Percentiles rank a stretch among this genome's conserved stretches.
phyloP scores from a whole-genome alignment of 2,113 vertebrate genomes.

The Rhinolophus ferrumequinum region DNA sequence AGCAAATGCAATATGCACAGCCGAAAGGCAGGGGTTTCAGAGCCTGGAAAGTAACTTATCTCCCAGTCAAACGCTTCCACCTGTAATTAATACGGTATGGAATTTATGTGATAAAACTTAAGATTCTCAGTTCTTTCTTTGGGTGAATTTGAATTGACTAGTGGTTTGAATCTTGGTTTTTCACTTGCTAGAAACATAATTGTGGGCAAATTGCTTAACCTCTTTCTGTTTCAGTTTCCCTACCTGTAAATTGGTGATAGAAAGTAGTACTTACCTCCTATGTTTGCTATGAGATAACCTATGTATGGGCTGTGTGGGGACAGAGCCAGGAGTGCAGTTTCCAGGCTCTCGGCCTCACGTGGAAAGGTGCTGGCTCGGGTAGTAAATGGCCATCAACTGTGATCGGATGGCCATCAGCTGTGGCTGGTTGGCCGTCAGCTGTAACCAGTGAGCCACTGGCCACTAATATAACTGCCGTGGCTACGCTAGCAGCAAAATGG shows the following conservation, averaged over 20 bases:
- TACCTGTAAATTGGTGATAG: neutral
- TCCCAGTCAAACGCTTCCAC: slow-evolving; percentile 65
- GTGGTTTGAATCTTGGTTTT: slow-evolving; percentile 23
- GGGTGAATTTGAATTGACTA: neutral
- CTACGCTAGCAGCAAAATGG: too few species aligned
- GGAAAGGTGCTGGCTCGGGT: too few species aligned
- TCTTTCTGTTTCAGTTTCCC: neutral
- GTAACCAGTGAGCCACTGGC: too few species aligned
- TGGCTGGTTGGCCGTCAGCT: too few species aligned
- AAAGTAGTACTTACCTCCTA: neutral
- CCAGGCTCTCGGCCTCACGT: too few species aligned
- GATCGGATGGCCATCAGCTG: too few species aligned
- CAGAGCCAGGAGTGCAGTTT: too few species aligned
- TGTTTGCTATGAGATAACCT: neutral
- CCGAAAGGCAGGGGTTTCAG: slow-evolving; percentile 48
- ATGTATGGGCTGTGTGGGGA: neutral
- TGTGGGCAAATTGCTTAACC: neutral
- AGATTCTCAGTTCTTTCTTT: slow-evolving; percentile 30
- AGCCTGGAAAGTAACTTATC: slow-evolving; percentile 43
- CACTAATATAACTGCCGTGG: too few species aligned
- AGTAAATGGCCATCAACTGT: too few species aligned
- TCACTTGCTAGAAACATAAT: neutral
- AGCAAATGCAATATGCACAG: neutral
- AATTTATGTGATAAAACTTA: slow-evolving; percentile 62
- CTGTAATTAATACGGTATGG: slow-evolving; percentile 61